Evolutionary conservation across 2,113 vertebrate species (phyloP), one percentile per base, ranked within the genome.

Genomic region (Pundamilia nyererei): DNA sequence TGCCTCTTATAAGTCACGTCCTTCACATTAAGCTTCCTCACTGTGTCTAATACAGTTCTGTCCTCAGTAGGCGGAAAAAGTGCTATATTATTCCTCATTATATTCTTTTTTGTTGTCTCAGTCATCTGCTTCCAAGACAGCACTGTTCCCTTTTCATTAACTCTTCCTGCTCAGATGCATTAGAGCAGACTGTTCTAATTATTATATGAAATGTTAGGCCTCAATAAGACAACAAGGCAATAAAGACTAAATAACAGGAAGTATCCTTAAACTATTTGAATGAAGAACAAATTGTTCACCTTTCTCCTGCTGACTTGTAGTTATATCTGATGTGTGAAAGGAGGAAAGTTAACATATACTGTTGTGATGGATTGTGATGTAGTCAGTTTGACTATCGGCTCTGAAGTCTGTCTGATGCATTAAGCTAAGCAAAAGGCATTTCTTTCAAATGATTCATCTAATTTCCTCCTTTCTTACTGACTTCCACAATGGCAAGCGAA

Each of bases 251-350:
- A 84, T 68, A 5, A 72, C 56, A 80, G 29, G 31, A 84, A 42
- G 47, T 51, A n/a, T 79, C 29, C 33, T 56, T 82, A 38, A 87
- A 82, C 11, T 51, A 26, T 86, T 86, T 70, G 26, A 81, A 53
- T 56, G 19, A 86, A 9, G 42, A 62, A 82, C 79, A 35, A 80
- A 9, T 47, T 85, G 38, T 80, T 88, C 82, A 80, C 80, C 68
- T 62, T 82, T 68, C 56, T 80, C 87, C 47, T 75, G 24, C 54
- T 84, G 81, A 81, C 33, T 60, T 86, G 45, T 42, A 9, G 65
- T 85, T 79, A 24, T 81, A 91, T 90, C 86, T 89, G 84, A 49
- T 86, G 84, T 92, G 87, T 91, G 54, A 92, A 85, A 54, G 53
- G 29, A 24, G 11, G 56, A 45, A 24, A 29, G 45, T 31, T 60